Evolutionary conservation across 2,888 invertebrate species (phyloP).

Genomic region (Periphyllus acericola): DNA sequence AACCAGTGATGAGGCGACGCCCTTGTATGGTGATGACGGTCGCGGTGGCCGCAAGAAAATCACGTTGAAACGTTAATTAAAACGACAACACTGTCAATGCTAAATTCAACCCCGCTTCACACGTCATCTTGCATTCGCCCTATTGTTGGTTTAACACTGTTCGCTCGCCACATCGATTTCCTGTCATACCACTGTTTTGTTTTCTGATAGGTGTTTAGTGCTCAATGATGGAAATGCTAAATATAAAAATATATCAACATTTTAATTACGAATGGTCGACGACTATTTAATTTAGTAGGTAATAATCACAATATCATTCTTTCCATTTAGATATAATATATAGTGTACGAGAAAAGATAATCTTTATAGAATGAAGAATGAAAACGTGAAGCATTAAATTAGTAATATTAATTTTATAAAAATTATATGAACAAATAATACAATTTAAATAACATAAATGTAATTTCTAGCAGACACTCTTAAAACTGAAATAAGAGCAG

Average conservation of each 20-base stretch:
- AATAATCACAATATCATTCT: neutral
- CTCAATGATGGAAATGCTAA: conserved; percentile 12
- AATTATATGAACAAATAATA: too few relatives aligned
- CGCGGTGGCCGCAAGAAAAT: conserved; percentile 17
- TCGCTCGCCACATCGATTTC: conserved; percentile 50
- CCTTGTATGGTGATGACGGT: neutral
- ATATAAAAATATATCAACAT: conserved; percentile 13
- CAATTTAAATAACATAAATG: too few relatives aligned
- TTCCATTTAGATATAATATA: neutral
- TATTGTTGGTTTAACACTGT: conserved; percentile 11
- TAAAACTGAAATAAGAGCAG: too few relatives aligned
- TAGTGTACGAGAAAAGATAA: neutral
- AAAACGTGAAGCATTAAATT: neutral
- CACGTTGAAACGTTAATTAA: conserved; percentile 48
- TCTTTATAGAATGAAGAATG: neutral
- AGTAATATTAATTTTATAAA: neutral
- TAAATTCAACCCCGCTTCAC: conserved; percentile 17
- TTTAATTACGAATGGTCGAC: conserved; percentile 15
- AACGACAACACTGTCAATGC: conserved; percentile 14
- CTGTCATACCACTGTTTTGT: conserved; percentile 34
- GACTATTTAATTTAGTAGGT: neutral
- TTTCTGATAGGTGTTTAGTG: conserved; percentile 30
- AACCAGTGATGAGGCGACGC: neutral
- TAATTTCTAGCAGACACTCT: too few relatives aligned
- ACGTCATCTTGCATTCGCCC: neutral